Percentiles rank a stretch among this genome's conserved stretches.
These are phyloP conservation scores for Sylvilagus floridanus DNA, from an alignment of 2,797 vertebrate genomes.

Conservation along the genomic window DNA sequence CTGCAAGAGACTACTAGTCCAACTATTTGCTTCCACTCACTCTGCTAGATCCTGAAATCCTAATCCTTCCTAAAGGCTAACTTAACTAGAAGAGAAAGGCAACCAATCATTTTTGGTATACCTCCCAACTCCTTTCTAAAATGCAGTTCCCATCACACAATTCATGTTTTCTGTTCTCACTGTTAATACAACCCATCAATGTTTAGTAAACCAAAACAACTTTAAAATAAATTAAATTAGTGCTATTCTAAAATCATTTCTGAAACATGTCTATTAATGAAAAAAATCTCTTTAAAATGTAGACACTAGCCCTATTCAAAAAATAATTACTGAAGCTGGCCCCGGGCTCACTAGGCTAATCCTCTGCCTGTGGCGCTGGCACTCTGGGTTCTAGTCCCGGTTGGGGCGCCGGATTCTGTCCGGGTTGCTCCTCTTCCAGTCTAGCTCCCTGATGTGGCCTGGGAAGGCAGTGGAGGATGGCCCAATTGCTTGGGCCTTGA, in stretches of 20 bases:
- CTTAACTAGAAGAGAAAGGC: neutral
- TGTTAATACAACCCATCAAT: neutral
- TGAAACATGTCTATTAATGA: neutral
- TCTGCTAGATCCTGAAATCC: neutral
- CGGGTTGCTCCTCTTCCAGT: no score
- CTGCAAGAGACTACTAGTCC: neutral
- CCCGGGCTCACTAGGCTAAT: no score
- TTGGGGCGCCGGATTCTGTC: no score
- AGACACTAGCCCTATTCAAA: neutral
- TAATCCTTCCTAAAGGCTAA: neutral
- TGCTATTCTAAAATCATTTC: slow-evolving; percentile 11
- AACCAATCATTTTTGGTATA: neutral
- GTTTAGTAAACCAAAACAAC: neutral
- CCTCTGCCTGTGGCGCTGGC: no score
- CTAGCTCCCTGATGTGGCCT: no score
- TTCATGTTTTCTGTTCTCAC: neutral
- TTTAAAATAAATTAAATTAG: neutral
- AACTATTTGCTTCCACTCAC: neutral
- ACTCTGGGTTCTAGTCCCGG: no score
- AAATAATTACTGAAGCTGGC: neutral
- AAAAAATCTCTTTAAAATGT: slow-evolving; percentile 9
- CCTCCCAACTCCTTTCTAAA: neutral
- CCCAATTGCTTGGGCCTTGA: no score
- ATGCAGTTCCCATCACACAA: neutral
- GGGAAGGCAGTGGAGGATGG: no score